Base-by-base conservation (phyloP, 2,888 invertebrate species). In the Caenorhabditis sp. region DNA sequence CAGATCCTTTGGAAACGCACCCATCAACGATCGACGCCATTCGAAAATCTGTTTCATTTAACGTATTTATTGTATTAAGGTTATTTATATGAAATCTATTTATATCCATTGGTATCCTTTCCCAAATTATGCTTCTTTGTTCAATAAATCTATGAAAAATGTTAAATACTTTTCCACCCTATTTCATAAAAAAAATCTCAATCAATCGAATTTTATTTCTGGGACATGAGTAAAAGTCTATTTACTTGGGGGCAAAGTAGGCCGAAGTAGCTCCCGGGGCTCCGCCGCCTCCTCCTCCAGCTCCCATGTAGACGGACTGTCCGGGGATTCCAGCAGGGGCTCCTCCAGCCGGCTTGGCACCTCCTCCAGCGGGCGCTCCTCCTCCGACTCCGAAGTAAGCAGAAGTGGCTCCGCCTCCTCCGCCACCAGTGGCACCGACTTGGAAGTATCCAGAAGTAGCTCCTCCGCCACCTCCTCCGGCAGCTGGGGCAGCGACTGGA, bases 231-330 rank as follows among this genome's bases (percentile, higher is more conserved):
- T 26, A 37, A 0, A 4, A 20, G 15, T 15, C 32, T 24, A 13
- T 11, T 55, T 86, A 87, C 72, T 87, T 87, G 28, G 87, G 85
- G 20, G 85, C 83, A 65, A 88, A 88, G 80, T 88, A 88, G 13
- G 88, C 88, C 20, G 85, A 85, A 1, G 81, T 74, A n/a, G 87
- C 85, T 77, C 84, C 86, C 6, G 26, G 13, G 24, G 8, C 32
- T 6, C 32, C 32, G 32, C 32, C 40, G 6, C 40, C 40, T 40
- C 32, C 32, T 32, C 32, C 32, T 32, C 68, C 61, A 22, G 68
- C 80, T 50, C 72, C 65, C 69, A 80, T 68, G 82, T 83, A 84
- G 28, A 71, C 74, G 24, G 84, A 78, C 37, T 77, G 77, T 40
- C 78, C 80, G 8, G 80, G 72, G 18, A 70, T 74, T 62, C 74